Conservation (phyloP, 2,888 invertebrate genomes). For the Spilosoma lubricipeda region DNA sequence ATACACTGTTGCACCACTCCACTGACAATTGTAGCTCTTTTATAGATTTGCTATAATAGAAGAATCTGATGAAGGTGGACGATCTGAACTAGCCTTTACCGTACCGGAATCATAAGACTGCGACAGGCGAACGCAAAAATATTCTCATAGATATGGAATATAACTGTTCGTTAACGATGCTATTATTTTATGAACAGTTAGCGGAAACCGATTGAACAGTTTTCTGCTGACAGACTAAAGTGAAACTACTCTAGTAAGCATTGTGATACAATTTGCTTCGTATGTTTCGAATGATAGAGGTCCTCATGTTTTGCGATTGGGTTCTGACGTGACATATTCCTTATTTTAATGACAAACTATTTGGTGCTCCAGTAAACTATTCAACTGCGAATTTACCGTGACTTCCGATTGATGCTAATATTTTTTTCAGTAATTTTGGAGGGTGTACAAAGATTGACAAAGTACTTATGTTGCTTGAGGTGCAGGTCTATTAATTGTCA, state of each 20-base stretch:
- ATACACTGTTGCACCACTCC: too few relatives aligned
- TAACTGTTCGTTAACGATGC: conserved; percentile 1
- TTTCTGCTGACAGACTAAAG: not conserved
- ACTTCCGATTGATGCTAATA: not conserved
- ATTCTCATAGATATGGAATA: conserved; percentile 8
- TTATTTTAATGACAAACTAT: not conserved
- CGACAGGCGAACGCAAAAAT: not conserved
- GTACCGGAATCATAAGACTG: not conserved
- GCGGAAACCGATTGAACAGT: not conserved
- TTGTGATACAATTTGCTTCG: not conserved
- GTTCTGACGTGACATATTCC: not conserved
- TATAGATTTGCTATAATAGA: too few relatives aligned
- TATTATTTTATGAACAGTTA: not conserved
- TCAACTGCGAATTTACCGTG: not conserved
- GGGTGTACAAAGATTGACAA: too few relatives aligned
- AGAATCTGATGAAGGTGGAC: not conserved
- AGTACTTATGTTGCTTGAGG: too few relatives aligned
- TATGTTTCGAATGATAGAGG: not conserved
- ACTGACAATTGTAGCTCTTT: too few relatives aligned
- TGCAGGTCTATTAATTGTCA: too few relatives aligned
- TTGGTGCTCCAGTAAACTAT: not conserved
- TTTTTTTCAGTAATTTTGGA: too few relatives aligned
- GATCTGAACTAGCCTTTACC: conserved; percentile 10
- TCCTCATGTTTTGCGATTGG: not conserved
- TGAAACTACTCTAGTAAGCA: not conserved